Conservation (phyloP, 2,113 vertebrate genomes). For the Loxodonta africana region DNA sequence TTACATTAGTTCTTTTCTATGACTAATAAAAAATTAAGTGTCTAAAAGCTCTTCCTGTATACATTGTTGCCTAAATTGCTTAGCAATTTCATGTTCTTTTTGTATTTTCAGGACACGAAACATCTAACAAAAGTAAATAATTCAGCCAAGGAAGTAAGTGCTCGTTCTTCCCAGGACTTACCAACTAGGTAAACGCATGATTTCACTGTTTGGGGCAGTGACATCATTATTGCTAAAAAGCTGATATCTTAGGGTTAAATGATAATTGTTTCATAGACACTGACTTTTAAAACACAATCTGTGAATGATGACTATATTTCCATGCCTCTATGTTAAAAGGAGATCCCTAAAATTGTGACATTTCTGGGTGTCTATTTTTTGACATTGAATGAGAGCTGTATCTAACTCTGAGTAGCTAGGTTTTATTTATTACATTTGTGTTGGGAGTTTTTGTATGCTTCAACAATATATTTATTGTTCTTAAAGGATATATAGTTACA, state of each 20-base stretch:
- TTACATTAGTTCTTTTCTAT: background rate
- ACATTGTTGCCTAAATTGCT: background rate
- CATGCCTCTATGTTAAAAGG: background rate
- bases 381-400: background rate
- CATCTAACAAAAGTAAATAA: background rate
- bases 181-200: background rate
- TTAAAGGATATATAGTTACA: background rate
- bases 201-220: background rate
- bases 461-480: background rate
- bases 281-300: background rate
- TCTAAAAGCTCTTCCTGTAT: background rate
- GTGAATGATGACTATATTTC: background rate
- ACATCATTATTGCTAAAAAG: background rate
- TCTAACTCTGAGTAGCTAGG: background rate
- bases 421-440: background rate
- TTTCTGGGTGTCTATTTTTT: background rate
- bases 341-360: background rate
- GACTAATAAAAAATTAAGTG: background rate
- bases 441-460: background rate
- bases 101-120: background rate
- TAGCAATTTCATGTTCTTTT: background rate
- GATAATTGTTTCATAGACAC: background rate
- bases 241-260: background rate
- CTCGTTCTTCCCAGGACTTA: background rate
- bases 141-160: background rate